phyloP scores from a whole-genome alignment of 2,113 vertebrate genomes.

The Nymphicus hollandicus region DNA sequence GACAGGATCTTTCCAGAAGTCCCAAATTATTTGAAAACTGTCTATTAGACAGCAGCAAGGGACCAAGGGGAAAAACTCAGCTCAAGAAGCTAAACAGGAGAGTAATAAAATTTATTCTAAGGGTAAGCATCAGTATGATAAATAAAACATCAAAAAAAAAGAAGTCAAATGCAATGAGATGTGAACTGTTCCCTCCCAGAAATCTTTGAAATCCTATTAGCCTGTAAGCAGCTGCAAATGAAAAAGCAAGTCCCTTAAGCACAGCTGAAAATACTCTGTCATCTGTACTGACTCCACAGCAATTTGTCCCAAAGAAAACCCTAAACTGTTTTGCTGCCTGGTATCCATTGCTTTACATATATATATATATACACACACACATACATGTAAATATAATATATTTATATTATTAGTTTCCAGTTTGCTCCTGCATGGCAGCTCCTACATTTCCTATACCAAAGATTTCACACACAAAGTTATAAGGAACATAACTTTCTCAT shows the following conservation, averaged over 20 bases:
- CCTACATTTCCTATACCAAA: neutral
- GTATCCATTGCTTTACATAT: neutral
- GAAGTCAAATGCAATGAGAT: neutral
- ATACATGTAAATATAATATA: neutral
- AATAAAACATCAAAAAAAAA: neutral
- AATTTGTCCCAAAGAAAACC: slow-evolving; percentile 8
- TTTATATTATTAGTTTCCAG: neutral
- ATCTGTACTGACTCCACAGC: neutral
- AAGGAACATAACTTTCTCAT: neutral
- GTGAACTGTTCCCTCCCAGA: slow-evolving; percentile 36
- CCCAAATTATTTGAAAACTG: slow-evolving; percentile 26
- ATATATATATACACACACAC: too few species aligned
- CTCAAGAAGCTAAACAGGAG: neutral
- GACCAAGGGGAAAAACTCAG: neutral
- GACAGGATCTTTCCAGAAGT: neutral
- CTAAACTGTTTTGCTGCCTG: neutral
- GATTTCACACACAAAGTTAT: neutral
- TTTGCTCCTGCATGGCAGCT: neutral
- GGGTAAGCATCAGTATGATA: slow-evolving; percentile 2
- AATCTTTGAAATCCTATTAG: slow-evolving; percentile 60
- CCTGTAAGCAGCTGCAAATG: slow-evolving; percentile 38
- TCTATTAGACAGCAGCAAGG: slow-evolving; percentile 11
- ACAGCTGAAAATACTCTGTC: slow-evolving; percentile 2
- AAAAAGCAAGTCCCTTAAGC: slow-evolving; percentile 11
- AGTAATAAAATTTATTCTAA: slow-evolving; percentile 43